Evolutionary conservation across 2,888 invertebrate genomes (phyloP).

Genomic region (Chalcosyrphus nemorum): DNA sequence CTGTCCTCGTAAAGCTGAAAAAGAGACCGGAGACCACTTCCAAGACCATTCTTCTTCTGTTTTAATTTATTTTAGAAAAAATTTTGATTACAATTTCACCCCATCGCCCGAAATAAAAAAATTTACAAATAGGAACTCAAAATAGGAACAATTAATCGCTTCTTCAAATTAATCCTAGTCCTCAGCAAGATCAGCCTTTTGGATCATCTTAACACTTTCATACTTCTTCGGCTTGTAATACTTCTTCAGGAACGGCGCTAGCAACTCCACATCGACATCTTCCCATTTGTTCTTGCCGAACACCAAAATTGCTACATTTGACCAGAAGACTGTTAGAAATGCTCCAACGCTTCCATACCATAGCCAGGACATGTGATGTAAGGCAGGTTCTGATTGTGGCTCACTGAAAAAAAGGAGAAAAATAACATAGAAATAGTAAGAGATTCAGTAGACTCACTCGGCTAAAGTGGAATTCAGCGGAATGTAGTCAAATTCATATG

Average conservation of each 20-base stretch:
- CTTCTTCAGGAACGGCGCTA: constrained; percentile 85
- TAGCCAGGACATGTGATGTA: constrained; percentile 87
- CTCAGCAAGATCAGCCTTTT: background rate
- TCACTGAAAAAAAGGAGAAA: background rate
- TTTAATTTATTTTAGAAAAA: too few species aligned
- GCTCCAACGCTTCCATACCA: constrained; percentile 87
- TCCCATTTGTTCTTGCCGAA: constrained; percentile 82
- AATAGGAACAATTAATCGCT: too few species aligned
- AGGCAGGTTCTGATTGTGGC: constrained; percentile 25
- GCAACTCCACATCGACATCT: constrained; percentile 83
- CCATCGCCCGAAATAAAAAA: too few species aligned
- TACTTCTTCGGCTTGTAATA: constrained; percentile 75
- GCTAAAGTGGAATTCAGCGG: constrained; percentile 70
- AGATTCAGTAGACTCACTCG: constrained; percentile 52
- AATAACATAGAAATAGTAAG: background rate
- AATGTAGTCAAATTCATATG: constrained; percentile 72
- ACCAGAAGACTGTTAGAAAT: constrained; percentile 84
- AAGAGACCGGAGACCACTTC: too few species aligned
- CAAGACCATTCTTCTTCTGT: too few species aligned
- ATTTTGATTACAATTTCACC: too few species aligned
- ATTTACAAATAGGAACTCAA: too few species aligned
- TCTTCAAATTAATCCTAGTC: too few species aligned
- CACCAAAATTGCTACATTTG: constrained; percentile 83
- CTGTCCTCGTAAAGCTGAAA: too few species aligned
- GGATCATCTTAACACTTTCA: constrained; percentile 49